Evolutionary conservation across 1,140 invertebrate species (phyloP), one percentile per base, ranked within the genome.

Genomic region (Drosophila simulans): DNA sequence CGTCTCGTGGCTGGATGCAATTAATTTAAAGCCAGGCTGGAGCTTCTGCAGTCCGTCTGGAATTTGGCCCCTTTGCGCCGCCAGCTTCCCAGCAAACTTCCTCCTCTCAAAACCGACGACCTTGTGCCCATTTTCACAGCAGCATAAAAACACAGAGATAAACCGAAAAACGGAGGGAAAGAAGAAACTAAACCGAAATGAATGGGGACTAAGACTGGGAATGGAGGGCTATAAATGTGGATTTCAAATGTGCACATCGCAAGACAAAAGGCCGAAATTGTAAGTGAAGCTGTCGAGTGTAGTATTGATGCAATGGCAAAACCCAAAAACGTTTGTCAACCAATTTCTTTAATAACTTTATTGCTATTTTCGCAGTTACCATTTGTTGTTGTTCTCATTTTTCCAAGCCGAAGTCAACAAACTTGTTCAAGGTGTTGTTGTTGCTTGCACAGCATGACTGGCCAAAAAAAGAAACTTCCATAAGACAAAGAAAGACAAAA

Each of bases 91-190:
- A 76, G 79, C 59, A 31, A 35, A 56, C 74, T 83, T 79, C 75
- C 75, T 79, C 56, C 63, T 64, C 54, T 12, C 51, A 43, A 31
- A 54, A 31, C 56, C 40, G 13, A 15, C 84, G 84, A 89, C 84
- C 84, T 89, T 89, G 84, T 89, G 72, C 84, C 77, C 73, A 58
- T 89, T 89, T 88, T 56, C 46, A 80, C 56, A 80, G 72, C 60
- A 77, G 57, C 59, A 75, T 59, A 57, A 88, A 85, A 79, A 35
- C 57, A 54, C n/a, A 70, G 37, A 48, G 31, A 15, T 49, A 49
- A 27, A 62, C 46, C 13, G 7, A 48, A 10, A 48, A n/a, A 10
- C 2, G 13, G 59, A 54, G 49, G 12, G 15, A 65, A 34, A 59
- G 43, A 43, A 13, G 45, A 42, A 65, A 46, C 35, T 27, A 27